Evolutionary conservation across 2,797 vertebrate species (phyloP).

Genomic region (Malacoraja senta): DNA sequence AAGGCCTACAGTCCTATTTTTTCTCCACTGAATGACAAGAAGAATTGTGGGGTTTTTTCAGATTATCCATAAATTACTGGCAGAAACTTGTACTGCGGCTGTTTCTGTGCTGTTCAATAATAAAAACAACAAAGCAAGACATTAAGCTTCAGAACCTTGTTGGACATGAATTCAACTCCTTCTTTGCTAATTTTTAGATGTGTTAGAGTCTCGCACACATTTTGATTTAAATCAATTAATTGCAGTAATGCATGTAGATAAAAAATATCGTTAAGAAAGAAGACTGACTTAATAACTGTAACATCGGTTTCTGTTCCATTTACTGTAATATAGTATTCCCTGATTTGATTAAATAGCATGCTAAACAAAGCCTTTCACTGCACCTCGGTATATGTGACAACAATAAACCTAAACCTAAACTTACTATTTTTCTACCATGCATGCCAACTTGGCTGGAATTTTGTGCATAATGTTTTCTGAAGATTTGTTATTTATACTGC

Average conservation of each 20-base stretch:
- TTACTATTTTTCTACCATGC: too few species aligned
- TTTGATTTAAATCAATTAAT: background rate
- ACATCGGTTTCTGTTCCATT: too few species aligned
- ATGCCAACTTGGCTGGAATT: too few species aligned
- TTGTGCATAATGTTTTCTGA: too few species aligned
- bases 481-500: too few species aligned
- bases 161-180: background rate
- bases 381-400: too few species aligned
- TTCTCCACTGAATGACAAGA: conserved; percentile 12
- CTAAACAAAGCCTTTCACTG: too few species aligned
- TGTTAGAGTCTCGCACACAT: background rate
- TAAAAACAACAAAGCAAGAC: background rate
- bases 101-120: background rate
- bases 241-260: background rate
- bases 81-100: background rate
- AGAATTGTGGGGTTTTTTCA: conserved; percentile 13
- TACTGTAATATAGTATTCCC: too few species aligned
- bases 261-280: background rate
- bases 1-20: background rate
- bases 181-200: background rate
- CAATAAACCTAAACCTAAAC: too few species aligned
- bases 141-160: background rate
- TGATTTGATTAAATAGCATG: too few species aligned
- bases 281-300: background rate
- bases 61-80: background rate